Base-by-base conservation (phyloP, 2,113 vertebrate genomes). In the Actenoides hombroni region DNA sequence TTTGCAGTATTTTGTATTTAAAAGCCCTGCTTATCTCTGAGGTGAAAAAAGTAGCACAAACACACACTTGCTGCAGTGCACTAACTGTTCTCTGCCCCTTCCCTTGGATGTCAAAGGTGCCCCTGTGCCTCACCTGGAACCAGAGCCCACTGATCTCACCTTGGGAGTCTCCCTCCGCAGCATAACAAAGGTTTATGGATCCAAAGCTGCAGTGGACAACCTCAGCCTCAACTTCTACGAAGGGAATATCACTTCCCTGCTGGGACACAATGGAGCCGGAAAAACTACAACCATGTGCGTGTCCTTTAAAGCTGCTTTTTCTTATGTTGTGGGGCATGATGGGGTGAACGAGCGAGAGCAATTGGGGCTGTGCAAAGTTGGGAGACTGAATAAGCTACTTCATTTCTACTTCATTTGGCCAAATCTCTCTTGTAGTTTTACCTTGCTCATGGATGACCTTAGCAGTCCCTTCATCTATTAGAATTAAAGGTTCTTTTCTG, bases 201-300 rank as follows among this genome's bases (percentile, higher is more conserved):
- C 98, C 42, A 98, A 98, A 97, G 97, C 97, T 19, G 99, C 99
- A 35, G 98, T 99, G 81, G 33, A 99, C 68, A 99, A 99, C 97
- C 98, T 99, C 70, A 99, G 98, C 83, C 84, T 99, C 89, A 98
- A 98, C 78, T 99, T 99, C 92, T 99, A 99, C 37, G 99, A 99
- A 97, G 98, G 99, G 15, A 99, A 99, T 33, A 98, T 99, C 90
- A 99, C 99, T 67, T 97, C 99, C 46, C 96, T 99, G 97, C 98
- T 99, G 39, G 99, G 99, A 13, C 99, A 99, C 97, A 99, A 99
- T 12, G 99, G 99, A 96, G 99, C 99, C 1, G 99, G 99, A 64
- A 99, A 99, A 98, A 99, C 99, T 17, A 99, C 99, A 11, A 99
- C 99, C 75, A 99, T 99, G 99, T 99, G 96, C 13, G 98, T 94